Evolutionary conservation across 1,140 invertebrate genomes (phyloP).

Genomic region (Trichonephila clavipes): DNA sequence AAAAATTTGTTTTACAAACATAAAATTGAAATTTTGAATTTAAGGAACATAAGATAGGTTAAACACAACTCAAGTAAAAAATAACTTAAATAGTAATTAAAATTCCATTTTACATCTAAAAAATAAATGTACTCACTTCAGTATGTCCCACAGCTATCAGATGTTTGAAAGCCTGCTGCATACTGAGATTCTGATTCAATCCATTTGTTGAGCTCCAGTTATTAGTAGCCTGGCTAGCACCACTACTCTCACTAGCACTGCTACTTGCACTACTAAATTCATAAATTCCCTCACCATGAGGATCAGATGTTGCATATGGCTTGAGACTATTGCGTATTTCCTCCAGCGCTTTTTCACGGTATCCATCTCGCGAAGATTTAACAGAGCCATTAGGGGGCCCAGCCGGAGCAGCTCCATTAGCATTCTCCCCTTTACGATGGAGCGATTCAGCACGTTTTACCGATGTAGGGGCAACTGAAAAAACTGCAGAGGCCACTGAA

Average conservation of each 20-base stretch:
- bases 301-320: slow-evolving; percentile 87
- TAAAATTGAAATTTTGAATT: no score
- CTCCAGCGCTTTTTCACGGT: slow-evolving; percentile 92
- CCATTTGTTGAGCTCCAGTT: slow-evolving; percentile 84
- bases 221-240: slow-evolving; percentile 84
- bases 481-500: slow-evolving; percentile 65
- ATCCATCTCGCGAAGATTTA: slow-evolving; percentile 80
- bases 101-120: no score
- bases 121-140: slow-evolving; percentile 78
- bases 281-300: slow-evolving; percentile 79
- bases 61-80: no score
- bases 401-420: slow-evolving; percentile 18
- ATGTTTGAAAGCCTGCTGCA: slow-evolving; percentile 78
- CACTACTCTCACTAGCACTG: slow-evolving; percentile 86
- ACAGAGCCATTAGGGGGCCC: slow-evolving; percentile 64
- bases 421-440: slow-evolving; percentile 60
- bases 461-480: slow-evolving; percentile 27
- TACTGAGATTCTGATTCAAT: slow-evolving; percentile 74
- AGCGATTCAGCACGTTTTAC: slow-evolving; percentile 71
- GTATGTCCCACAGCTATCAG: slow-evolving; percentile 79
- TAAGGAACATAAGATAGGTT: no score
- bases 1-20: no score
- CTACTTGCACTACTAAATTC: slow-evolving; percentile 87
- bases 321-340: slow-evolving; percentile 92
- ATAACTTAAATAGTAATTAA: no score